Evolutionary conservation across 1,140 invertebrate genomes (phyloP).

Genomic region (Leptonema lineaticorne): DNA sequence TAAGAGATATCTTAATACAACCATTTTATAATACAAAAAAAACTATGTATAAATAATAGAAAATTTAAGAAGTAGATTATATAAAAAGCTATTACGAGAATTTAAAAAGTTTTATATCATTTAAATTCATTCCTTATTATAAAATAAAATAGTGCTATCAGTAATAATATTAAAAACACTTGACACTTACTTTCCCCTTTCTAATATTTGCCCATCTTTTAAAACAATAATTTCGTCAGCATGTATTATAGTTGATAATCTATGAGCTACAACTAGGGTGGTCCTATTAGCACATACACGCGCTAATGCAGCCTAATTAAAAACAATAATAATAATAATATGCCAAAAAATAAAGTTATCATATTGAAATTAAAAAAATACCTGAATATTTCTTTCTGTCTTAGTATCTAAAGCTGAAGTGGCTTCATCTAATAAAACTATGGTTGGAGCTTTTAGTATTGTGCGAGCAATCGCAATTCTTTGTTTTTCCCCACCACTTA

Average conservation of each 20-base stretch:
- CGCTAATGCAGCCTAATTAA: slow-evolving; percentile 64
- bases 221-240: slow-evolving; percentile 92
- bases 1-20: too few relatives aligned
- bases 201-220: slow-evolving; percentile 87
- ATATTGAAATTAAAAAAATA: slow-evolving; percentile 41
- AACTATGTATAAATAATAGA: too few relatives aligned
- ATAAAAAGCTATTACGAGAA: too few relatives aligned
- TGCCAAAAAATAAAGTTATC: background rate
- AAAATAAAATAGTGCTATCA: too few relatives aligned
- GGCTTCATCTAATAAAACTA: slow-evolving; percentile 88
- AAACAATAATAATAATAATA: background rate
- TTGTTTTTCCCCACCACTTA: slow-evolving; percentile 92
- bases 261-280: slow-evolving; percentile 90
- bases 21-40: too few relatives aligned
- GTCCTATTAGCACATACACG: slow-evolving; percentile 82
- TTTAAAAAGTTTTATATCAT: too few relatives aligned
- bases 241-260: slow-evolving; percentile 90
- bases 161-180: too few relatives aligned
- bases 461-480: slow-evolving; percentile 91
- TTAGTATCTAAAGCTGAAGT: slow-evolving; percentile 84
- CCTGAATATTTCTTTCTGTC: slow-evolving; percentile 81
- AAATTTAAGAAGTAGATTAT: too few relatives aligned
- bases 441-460: slow-evolving; percentile 81
- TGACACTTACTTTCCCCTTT: slow-evolving; percentile 74
- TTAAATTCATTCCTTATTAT: too few relatives aligned